Evolutionary conservation across 1,140 invertebrate species (phyloP).

Genomic region (Nymphalis io): DNA sequence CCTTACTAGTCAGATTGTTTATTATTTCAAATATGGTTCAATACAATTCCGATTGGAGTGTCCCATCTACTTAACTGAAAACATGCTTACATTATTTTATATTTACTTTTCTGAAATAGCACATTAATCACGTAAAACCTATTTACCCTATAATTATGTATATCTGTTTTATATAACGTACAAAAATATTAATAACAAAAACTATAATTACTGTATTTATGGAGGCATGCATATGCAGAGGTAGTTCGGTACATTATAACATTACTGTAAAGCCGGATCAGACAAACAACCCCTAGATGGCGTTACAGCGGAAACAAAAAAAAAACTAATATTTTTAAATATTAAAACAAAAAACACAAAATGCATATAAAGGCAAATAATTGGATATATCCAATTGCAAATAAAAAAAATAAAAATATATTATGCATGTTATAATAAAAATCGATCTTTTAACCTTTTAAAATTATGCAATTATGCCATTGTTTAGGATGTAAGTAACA

Average conservation of each 20-base stretch:
- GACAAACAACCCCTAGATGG: constrained; percentile 22
- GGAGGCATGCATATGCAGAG: constrained; percentile 72
- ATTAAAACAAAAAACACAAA: constrained; percentile 3
- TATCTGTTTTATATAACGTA: constrained; percentile 67
- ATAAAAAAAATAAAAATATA: constrained; percentile 1
- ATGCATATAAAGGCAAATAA: constrained; percentile 1
- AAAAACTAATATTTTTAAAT: constrained; percentile 3
- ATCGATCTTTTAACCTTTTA: constrained; percentile 2
- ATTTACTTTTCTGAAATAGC: constrained; percentile 49
- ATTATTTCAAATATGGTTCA: constrained; percentile 68
- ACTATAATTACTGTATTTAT: constrained; percentile 69
- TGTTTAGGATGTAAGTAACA: background rate
- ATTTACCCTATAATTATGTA: constrained; percentile 61
- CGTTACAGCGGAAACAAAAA: constrained; percentile 26
- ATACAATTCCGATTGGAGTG: constrained; percentile 68
- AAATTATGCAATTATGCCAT: background rate
- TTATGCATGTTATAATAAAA: constrained; percentile 5
- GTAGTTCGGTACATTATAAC: constrained; percentile 69
- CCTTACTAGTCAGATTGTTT: constrained; percentile 69
- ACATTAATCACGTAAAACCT: constrained; percentile 65
- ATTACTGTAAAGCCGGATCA: constrained; percentile 48
- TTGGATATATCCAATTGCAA: background rate
- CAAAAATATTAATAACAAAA: constrained; percentile 71
- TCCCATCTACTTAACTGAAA: constrained; percentile 62
- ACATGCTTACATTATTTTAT: constrained; percentile 59